Percentiles rank a stretch among this genome's conserved stretches.
Evolutionary conservation across 2,797 vertebrate genomes (phyloP).

Genomic region (Myotis vivesi): DNA sequence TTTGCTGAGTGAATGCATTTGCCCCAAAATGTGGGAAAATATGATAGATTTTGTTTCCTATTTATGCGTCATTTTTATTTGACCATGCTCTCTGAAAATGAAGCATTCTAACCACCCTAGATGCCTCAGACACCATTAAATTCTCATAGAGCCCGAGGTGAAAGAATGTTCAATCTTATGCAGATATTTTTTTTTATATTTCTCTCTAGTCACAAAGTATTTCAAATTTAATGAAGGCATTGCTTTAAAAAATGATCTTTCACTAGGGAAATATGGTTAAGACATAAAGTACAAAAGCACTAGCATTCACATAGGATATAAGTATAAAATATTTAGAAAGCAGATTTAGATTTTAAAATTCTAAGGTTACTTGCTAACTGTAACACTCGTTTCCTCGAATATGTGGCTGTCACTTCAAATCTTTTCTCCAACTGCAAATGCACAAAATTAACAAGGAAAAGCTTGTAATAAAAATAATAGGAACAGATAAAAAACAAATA

Average conservation of each 20-base stretch:
- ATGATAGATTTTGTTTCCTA: neutral
- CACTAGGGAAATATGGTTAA: neutral
- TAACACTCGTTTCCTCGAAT: neutral
- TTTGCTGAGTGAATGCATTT: neutral
- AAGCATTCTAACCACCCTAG: neutral
- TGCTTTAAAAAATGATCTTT: neutral
- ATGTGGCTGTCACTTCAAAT: neutral
- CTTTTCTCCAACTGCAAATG: neutral
- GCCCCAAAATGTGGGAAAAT: neutral
- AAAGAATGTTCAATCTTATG: neutral
- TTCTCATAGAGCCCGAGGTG: neutral
- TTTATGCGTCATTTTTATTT: neutral
- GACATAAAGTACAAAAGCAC: neutral
- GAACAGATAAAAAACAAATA: neutral
- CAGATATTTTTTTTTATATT: neutral
- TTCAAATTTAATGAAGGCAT: conserved; percentile 63
- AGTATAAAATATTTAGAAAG: conserved; percentile 40
- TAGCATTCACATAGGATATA: neutral
- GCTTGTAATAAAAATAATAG: neutral
- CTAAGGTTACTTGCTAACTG: neutral
- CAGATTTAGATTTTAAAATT: conserved; percentile 26
- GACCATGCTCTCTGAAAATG: neutral
- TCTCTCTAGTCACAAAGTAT: conserved; percentile 21
- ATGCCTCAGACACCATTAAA: conserved; percentile 15
- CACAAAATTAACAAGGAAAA: conserved; percentile 19